A percentile compares a stretch with the other conserved stretches of the same genome.
These are phyloP conservation scores for Crotophaga sulcirostris DNA, from an alignment of 2,113 vertebrate species.

Conservation along the genomic window DNA sequence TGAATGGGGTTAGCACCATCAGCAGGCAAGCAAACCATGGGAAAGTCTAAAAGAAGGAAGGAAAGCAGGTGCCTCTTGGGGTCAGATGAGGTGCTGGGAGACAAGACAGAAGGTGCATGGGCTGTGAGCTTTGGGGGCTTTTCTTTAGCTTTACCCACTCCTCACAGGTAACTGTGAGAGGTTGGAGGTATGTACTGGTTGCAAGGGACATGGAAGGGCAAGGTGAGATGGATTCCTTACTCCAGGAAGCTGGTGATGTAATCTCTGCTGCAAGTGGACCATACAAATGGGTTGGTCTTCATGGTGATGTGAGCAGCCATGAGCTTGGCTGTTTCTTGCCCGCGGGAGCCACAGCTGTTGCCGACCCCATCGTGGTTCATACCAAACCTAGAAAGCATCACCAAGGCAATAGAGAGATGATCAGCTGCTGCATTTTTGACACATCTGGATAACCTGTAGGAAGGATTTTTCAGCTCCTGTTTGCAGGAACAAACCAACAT, in stretches of 20 bases:
- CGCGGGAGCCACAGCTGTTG: constrained; percentile 91
- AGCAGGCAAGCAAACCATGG: neutral
- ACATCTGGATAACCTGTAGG: fast-evolving
- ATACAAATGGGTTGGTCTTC: constrained; percentile 98
- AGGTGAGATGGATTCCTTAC: constrained; percentile 76
- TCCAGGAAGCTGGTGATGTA: constrained; percentile 99
- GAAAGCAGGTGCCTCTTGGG: neutral
- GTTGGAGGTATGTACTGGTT: neutral
- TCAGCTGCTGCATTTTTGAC: neutral
- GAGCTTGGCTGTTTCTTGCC: constrained; percentile 95
- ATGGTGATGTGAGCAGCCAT: constrained; percentile 99
- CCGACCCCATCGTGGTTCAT: constrained; percentile 98
- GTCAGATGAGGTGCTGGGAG: neutral
- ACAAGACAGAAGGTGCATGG: neutral
- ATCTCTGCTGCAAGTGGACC: constrained; percentile 96
- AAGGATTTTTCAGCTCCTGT: neutral
- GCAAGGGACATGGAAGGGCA: neutral
- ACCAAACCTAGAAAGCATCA: constrained; percentile 82
- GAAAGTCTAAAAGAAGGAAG: neutral
- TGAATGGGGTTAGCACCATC: neutral
- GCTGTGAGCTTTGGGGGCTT: neutral
- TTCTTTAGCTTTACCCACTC: neutral
- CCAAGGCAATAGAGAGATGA: neutral
- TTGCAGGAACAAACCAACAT: neutral
- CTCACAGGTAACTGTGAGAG: neutral